phyloP scores from a whole-genome alignment of 2,888 invertebrate genomes.

The Agonopterix arenella region DNA sequence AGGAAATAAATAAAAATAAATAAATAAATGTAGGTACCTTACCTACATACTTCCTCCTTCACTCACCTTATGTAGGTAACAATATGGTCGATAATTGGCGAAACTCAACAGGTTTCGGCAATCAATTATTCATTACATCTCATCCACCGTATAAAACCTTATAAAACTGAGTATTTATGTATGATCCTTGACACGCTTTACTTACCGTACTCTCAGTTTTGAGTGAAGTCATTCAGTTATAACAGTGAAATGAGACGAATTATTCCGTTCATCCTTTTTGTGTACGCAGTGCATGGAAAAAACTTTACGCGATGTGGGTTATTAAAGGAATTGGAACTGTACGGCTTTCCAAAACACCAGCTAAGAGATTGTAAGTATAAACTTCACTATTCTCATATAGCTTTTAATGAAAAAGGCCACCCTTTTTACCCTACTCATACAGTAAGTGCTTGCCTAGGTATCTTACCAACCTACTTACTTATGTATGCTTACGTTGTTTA shows the following conservation, averaged over 20 bases:
- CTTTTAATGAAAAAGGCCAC: too few relatives aligned
- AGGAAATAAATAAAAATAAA: too few relatives aligned
- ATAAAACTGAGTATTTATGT: slow-evolving; percentile 15
- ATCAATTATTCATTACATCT: slow-evolving; percentile 22
- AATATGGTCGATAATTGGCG: slow-evolving; percentile 5
- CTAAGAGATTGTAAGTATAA: slow-evolving; percentile 42
- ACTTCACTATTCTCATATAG: too few relatives aligned
- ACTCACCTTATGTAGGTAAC: neutral
- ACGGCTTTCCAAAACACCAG: slow-evolving; percentile 37
- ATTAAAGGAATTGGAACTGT: slow-evolving; percentile 27
- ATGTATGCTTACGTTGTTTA: too few relatives aligned
- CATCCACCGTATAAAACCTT: too few relatives aligned
- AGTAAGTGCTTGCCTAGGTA: too few relatives aligned
- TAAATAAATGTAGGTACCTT: too few relatives aligned
- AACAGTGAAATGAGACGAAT: slow-evolving; percentile 25
- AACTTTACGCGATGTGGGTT: slow-evolving; percentile 36
- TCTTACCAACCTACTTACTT: too few relatives aligned
- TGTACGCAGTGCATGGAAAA: slow-evolving; percentile 6
- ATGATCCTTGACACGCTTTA: slow-evolving; percentile 30
- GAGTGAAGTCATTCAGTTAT: slow-evolving; percentile 15
- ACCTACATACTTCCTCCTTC: too few relatives aligned
- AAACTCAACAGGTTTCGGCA: slow-evolving; percentile 24
- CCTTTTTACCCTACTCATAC: too few relatives aligned
- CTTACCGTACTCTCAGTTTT: slow-evolving; percentile 13
- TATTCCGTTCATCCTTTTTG: slow-evolving; percentile 11